Evolutionary conservation across 1,140 invertebrate species (phyloP).

Genomic region (Neomicropteryx cornuta): DNA sequence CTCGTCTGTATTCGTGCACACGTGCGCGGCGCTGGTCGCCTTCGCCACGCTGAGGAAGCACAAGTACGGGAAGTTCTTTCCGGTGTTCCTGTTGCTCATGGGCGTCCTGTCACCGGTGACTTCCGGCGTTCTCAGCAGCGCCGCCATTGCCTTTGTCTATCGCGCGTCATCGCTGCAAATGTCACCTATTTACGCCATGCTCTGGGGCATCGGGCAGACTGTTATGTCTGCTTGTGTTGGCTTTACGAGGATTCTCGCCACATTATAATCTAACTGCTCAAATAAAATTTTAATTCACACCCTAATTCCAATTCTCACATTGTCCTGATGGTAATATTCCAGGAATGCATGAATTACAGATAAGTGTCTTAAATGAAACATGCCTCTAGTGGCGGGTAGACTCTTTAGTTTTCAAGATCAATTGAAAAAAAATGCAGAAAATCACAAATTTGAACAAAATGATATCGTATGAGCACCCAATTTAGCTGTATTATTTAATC

Average conservation of each 20-base stretch:
- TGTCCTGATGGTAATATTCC: too few species aligned
- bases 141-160: constrained; percentile 89
- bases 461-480: too few species aligned
- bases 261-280: constrained; percentile 57
- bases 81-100: constrained; percentile 77
- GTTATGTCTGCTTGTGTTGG: constrained; percentile 76
- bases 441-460: too few species aligned
- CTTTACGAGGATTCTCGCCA: constrained; percentile 86
- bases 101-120: constrained; percentile 76
- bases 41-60: constrained; percentile 85
- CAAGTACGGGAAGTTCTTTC: constrained; percentile 88
- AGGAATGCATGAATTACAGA: too few species aligned
- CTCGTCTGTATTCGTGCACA: constrained; percentile 86
- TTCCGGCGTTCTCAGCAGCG: constrained; percentile 81
- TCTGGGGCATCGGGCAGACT: constrained; percentile 93
- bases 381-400: too few species aligned
- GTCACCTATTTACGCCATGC: constrained; percentile 79
- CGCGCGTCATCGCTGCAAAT: constrained; percentile 77
- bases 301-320: too few species aligned
- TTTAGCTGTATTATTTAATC: too few species aligned
- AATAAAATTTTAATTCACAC: too few species aligned
- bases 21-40: constrained; percentile 79
- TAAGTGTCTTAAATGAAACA: too few species aligned
- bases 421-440: too few species aligned
- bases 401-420: too few species aligned